phyloP scores from a whole-genome alignment of 1,140 invertebrate species.

The Microplitis demolitor region DNA sequence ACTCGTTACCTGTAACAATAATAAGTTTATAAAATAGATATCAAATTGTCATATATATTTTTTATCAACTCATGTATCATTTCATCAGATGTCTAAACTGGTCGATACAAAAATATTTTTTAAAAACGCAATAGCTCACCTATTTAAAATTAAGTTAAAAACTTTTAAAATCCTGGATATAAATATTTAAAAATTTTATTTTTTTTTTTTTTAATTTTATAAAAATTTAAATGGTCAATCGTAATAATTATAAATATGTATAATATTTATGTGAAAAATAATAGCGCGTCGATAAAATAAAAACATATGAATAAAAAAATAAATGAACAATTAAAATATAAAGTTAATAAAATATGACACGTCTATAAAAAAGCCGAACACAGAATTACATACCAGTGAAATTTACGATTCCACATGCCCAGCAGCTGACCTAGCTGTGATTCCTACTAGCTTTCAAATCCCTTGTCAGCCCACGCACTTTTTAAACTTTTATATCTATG shows the following conservation, averaged over 20 bases:
- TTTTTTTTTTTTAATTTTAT: too few species aligned
- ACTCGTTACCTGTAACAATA: conserved; percentile 20
- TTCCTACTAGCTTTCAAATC: neutral
- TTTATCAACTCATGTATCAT: too few species aligned
- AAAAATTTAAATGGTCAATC: too few species aligned
- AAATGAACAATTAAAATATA: too few species aligned
- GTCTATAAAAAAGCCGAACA: neutral
- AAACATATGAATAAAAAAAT: neutral
- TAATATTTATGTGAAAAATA: too few species aligned
- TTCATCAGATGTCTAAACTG: neutral
- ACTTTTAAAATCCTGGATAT: too few species aligned
- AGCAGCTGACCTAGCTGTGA: neutral
- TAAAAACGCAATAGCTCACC: too few species aligned
- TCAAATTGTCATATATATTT: conserved; percentile 3
- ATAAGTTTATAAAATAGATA: too few species aligned
- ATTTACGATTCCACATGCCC: neutral
- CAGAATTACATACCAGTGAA: neutral
- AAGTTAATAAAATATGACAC: neutral
- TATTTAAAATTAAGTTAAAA: too few species aligned
- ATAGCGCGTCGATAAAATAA: conserved; percentile 21
- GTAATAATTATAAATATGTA: too few species aligned
- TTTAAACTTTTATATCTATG: too few species aligned
- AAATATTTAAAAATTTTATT: too few species aligned
- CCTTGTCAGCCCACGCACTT: neutral
- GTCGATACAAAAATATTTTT: conserved; percentile 1